phyloP scores from a whole-genome alignment of 2,797 vertebrate genomes.

The Liparis tanakae region DNA sequence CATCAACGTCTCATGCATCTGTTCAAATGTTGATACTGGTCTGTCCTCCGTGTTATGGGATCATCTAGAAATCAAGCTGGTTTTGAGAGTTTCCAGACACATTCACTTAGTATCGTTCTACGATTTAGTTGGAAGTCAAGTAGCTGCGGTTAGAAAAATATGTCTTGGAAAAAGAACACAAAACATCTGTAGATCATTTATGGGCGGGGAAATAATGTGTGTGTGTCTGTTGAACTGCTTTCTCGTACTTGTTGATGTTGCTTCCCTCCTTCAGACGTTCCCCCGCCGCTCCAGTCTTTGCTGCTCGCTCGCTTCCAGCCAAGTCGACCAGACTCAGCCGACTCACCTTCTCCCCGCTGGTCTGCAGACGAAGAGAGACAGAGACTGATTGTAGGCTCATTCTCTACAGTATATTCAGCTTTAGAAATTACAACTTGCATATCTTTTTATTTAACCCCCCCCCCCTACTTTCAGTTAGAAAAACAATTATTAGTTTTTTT shows the following conservation, averaged over 20 bases:
- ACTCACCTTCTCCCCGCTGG: conserved; percentile 94
- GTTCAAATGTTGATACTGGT: not conserved
- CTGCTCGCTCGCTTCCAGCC: conserved; percentile 96
- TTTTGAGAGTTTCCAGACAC: not conserved
- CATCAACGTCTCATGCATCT: conserved; percentile 7
- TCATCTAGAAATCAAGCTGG: not conserved
- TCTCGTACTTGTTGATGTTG: conserved; percentile 85
- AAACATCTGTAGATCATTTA: not conserved
- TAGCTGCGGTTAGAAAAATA: not conserved
- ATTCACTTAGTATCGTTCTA: not conserved
- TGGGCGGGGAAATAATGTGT: not conserved
- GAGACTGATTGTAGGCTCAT: not conserved
- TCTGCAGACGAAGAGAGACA: conserved; percentile 76
- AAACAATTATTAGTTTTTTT: not conserved
- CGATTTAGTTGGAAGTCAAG: not conserved
- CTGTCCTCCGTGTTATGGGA: not conserved
- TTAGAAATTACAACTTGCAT: not conserved
- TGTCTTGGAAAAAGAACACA: not conserved
- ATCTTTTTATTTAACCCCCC: not conserved
- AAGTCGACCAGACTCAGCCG: conserved; percentile 96
- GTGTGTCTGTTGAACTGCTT: conserved; percentile 1
- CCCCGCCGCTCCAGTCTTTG: conserved; percentile 94
- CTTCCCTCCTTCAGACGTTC: conserved; percentile 94
- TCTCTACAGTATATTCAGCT: not conserved
- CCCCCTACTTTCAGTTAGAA: too few relatives aligned